Conservation (phyloP, 2,797 vertebrate genomes). For the Chlorospingus flavigularis region DNA sequence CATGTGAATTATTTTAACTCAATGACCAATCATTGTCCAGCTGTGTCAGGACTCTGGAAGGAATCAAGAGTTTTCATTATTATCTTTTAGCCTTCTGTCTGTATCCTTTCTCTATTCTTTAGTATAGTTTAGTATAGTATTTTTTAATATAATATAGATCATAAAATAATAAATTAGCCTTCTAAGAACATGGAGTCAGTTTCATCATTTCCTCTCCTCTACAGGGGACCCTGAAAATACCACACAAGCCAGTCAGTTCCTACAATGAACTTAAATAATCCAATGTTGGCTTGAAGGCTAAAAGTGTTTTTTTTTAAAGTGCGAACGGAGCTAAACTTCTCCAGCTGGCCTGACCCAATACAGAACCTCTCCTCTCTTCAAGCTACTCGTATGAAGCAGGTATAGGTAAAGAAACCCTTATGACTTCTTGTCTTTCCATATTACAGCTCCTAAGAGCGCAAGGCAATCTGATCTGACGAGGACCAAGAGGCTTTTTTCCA, state of each 20-base stretch:
- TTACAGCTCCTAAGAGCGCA: background rate
- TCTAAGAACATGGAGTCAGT: background rate
- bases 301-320: background rate
- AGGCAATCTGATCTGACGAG: background rate
- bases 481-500: background rate
- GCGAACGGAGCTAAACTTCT: background rate
- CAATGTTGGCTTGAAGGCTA: background rate
- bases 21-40: background rate
- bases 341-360: background rate
- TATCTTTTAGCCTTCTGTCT: background rate
- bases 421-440: background rate
- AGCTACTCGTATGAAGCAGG: rapidly evolving
- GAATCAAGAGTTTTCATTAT: background rate
- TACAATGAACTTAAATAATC: background rate
- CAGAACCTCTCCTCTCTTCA: background rate
- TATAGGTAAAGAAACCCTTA: background rate
- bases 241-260: background rate
- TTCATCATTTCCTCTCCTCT: rapidly evolving
- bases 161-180: background rate
- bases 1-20: background rate
- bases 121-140: background rate
- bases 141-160: background rate
- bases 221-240: background rate
- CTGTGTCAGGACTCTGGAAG: background rate
- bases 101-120: background rate